Conservation (phyloP, 2,113 vertebrate genomes). For the Leptobrachium leishanense region DNA sequence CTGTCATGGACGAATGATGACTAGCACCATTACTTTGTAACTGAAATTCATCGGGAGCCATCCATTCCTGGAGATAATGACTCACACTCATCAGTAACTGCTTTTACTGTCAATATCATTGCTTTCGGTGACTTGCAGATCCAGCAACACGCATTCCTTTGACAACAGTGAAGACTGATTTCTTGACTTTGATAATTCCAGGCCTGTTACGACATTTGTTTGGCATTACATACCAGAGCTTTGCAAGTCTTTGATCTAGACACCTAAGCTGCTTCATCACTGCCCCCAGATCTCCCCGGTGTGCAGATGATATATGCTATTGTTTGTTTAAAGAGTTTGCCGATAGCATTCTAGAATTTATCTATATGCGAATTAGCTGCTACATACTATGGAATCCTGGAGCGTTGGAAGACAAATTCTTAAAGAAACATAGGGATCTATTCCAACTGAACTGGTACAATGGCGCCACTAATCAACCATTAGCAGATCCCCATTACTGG, state of each 20-base stretch:
- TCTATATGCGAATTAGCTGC: neutral
- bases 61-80: neutral
- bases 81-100: neutral
- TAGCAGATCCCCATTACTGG: too few species aligned
- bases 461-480: too few species aligned
- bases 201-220: neutral
- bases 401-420: too few species aligned
- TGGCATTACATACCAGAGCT: constrained; percentile 19
- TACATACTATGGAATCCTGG: too few species aligned
- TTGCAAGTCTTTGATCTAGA: constrained; percentile 26
- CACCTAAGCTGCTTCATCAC: constrained; percentile 14
- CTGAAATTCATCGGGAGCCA: neutral
- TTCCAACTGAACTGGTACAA: too few species aligned
- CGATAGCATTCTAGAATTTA: neutral
- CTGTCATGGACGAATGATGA: neutral
- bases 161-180: neutral
- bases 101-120: neutral
- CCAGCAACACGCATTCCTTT: neutral
- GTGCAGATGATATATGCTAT: constrained; percentile 1
- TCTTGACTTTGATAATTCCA: constrained; percentile 20
- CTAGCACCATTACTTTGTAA: neutral
- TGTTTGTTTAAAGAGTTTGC: constrained; percentile 15
- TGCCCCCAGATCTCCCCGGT: neutral
- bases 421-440: too few species aligned
- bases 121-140: neutral